phyloP scores from a whole-genome alignment of 2,113 vertebrate genomes.

The Theropithecus gelada region DNA sequence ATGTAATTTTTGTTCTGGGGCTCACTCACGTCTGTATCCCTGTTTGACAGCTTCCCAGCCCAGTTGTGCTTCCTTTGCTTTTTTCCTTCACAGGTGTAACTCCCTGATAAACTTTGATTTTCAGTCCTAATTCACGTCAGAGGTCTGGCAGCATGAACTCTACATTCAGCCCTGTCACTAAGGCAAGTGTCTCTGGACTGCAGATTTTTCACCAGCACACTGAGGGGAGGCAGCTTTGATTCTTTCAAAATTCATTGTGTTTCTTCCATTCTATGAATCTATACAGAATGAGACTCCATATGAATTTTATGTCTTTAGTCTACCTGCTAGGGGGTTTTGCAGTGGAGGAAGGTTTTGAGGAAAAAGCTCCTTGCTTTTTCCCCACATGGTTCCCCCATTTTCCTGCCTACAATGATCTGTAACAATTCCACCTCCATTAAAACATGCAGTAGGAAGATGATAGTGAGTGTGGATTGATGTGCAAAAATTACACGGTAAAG shows the following conservation, averaged over 20 bases:
- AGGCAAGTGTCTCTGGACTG: background rate
- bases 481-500: background rate
- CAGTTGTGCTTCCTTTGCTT: rapidly evolving
- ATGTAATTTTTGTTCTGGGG: too few relatives aligned
- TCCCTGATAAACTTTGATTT: background rate
- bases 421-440: background rate
- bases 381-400: background rate
- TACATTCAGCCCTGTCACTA: background rate
- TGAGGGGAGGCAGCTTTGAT: background rate
- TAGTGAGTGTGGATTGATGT: background rate
- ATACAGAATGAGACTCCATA: background rate
- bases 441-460: background rate
- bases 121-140: background rate
- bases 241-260: background rate
- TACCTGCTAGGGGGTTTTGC: background rate
- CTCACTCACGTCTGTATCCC: background rate
- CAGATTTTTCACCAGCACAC: background rate
- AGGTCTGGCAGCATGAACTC: background rate
- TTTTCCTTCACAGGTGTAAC: background rate
- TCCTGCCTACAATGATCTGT: background rate
- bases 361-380: background rate
- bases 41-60: background rate
- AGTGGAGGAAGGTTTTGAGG: background rate
- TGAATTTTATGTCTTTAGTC: background rate
- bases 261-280: background rate